Conservation (phyloP, 1,140 invertebrate species). For the Caenorhabditis briggsae region DNA sequence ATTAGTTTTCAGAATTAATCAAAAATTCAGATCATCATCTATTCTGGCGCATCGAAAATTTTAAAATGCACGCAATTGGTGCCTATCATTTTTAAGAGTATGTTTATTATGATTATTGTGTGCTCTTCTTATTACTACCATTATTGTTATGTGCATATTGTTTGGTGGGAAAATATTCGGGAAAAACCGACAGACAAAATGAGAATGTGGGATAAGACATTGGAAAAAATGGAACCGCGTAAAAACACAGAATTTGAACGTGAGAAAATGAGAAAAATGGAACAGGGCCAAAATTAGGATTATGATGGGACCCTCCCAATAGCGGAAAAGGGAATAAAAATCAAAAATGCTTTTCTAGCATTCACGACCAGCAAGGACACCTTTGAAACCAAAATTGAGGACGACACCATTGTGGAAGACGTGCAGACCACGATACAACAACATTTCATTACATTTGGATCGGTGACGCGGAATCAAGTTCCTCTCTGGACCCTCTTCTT, state of each 20-base stretch:
- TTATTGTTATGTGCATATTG: constrained; percentile 8
- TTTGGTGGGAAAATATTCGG: not conserved
- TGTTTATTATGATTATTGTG: constrained; percentile 12
- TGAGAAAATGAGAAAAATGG: constrained; percentile 34
- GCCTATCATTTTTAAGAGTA: constrained; percentile 38
- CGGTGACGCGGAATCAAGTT: constrained; percentile 55
- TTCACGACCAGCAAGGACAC: constrained; percentile 13
- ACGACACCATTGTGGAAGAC: constrained; percentile 52
- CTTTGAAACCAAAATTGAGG: constrained; percentile 55
- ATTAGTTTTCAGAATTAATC: constrained; percentile 16
- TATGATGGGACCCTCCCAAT: not conserved
- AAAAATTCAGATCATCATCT: constrained; percentile 29
- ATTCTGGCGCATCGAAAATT: constrained; percentile 43
- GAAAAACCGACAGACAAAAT: not conserved
- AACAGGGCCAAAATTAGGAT: not conserved
- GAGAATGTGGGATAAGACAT: not conserved
- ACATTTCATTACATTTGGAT: constrained; percentile 56
- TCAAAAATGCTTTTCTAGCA: constrained; percentile 37
- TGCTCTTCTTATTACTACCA: not conserved
- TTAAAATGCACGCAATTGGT: constrained; percentile 33
- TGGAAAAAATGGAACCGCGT: not conserved
- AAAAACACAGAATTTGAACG: constrained; percentile 37
- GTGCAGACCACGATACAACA: constrained; percentile 46
- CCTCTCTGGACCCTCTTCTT: constrained; percentile 33
- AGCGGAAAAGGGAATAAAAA: not conserved